Percentiles rank a stretch among this genome's conserved stretches.
These are phyloP conservation scores for Sprattus sprattus DNA, from an alignment of 2,113 vertebrate species.

Conservation along the genomic window DNA sequence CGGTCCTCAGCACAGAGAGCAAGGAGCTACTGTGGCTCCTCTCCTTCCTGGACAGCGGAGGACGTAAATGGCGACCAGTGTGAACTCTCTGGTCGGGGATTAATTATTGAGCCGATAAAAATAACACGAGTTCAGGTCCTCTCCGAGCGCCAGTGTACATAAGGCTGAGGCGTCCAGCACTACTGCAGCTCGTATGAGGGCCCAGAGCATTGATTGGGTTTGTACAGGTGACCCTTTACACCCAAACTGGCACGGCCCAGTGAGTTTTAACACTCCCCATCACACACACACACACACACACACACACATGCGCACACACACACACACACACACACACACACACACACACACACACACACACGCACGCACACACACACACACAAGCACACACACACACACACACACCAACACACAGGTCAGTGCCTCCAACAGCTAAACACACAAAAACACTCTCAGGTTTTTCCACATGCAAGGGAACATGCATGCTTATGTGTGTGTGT, in stretches of 20 bases:
- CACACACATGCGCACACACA: background rate
- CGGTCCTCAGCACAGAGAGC: background rate
- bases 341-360: slow-evolving; percentile 22
- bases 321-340: slow-evolving; percentile 27
- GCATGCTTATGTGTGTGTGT: background rate
- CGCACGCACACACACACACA: no score
- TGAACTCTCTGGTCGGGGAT: slow-evolving; percentile 30
- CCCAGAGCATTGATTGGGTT: slow-evolving; percentile 23
- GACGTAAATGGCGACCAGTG: background rate
- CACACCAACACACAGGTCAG: background rate
- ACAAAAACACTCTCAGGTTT: no score
- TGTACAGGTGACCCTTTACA: slow-evolving; percentile 24
- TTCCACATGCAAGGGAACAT: background rate
- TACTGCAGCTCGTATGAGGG: slow-evolving; percentile 20
- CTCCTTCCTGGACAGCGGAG: background rate
- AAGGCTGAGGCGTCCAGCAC: slow-evolving; percentile 21
- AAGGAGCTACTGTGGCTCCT: background rate
- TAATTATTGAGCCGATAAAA: slow-evolving; percentile 48
- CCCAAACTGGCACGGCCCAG: slow-evolving; percentile 16
- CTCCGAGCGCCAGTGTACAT: slow-evolving; percentile 43
- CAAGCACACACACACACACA: slow-evolving; percentile 19
- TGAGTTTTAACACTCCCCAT: background rate
- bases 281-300: slow-evolving; percentile 23
- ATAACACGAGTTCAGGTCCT: slow-evolving; percentile 42
- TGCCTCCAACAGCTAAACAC: no score